Evolutionary conservation across 2,888 invertebrate genomes (phyloP).

Genomic region (Rapana venosa): DNA sequence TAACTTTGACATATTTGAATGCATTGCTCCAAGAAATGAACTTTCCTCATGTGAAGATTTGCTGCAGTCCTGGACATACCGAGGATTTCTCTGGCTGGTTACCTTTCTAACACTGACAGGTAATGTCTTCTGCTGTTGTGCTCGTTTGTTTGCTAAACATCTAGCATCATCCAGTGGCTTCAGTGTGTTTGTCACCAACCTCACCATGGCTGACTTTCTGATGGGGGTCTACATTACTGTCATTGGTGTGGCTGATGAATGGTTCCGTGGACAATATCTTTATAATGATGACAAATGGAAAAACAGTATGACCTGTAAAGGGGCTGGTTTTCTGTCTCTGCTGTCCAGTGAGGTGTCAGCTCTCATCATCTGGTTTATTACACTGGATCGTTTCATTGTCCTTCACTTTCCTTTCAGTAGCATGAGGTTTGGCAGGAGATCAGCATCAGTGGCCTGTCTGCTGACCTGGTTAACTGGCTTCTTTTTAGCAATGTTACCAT

Average conservation of each 20-base stretch:
- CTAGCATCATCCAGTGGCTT: not conserved
- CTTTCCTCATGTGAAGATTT: not conserved
- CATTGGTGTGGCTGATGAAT: constrained; percentile 14
- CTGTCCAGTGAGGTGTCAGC: constrained; percentile 14
- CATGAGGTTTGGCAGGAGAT: not conserved
- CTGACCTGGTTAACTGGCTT: not conserved
- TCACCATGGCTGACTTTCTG: constrained; percentile 13
- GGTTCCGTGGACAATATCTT: constrained; percentile 14
- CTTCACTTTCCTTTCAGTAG: not conserved
- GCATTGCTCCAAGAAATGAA: not conserved
- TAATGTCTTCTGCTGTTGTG: not conserved
- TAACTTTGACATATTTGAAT: not conserved
- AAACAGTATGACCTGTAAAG: constrained; percentile 1
- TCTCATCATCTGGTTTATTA: constrained; percentile 1
- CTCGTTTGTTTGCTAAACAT: not conserved
- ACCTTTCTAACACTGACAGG: not conserved
- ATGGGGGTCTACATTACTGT: constrained; percentile 10
- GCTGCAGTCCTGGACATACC: not conserved
- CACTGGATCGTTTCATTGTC: constrained; percentile 17
- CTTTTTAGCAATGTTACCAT: not conserved
- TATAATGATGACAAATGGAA: not conserved
- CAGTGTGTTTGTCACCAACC: constrained; percentile 10
- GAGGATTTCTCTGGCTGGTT: constrained; percentile 14
- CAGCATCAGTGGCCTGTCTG: constrained; percentile 11
- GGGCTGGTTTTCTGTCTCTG: not conserved